Percentiles rank a stretch among this genome's conserved stretches.
phyloP scores from a whole-genome alignment of 2,797 vertebrate species.

The Pelochelys cantorii region DNA sequence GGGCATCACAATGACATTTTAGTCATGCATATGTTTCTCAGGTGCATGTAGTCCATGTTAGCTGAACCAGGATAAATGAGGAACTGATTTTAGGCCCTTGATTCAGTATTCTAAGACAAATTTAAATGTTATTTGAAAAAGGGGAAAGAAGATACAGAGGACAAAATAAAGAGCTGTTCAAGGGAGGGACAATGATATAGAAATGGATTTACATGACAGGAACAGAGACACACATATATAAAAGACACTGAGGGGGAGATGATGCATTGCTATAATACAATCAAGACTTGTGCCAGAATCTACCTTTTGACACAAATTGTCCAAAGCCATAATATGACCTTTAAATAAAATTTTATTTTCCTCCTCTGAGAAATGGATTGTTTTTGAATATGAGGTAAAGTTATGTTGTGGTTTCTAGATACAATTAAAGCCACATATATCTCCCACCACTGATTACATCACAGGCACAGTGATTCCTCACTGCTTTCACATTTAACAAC shows the following conservation, averaged over 20 bases:
- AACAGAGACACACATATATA: not conserved
- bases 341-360: not conserved
- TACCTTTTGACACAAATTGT: not conserved
- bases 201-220: not conserved
- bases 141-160: not conserved
- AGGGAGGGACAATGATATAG: not conserved
- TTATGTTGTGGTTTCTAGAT: not conserved
- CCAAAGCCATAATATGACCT: not conserved
- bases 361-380: not conserved
- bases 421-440: not conserved
- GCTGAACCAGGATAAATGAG: not conserved
- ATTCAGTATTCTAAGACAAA: not conserved
- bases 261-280: not conserved
- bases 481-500: not conserved
- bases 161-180: not conserved
- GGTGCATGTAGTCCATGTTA: not conserved
- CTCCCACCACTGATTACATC: not conserved
- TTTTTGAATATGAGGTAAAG: not conserved
- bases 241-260: not conserved
- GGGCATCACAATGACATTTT: not conserved
- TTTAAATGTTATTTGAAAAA: not conserved
- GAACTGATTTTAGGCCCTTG: not conserved
- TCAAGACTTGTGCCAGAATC: not conserved
- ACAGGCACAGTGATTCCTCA: not conserved
- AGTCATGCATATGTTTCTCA: not conserved